phyloP scores from a whole-genome alignment of 2,113 vertebrate genomes.

The Bos indicus region DNA sequence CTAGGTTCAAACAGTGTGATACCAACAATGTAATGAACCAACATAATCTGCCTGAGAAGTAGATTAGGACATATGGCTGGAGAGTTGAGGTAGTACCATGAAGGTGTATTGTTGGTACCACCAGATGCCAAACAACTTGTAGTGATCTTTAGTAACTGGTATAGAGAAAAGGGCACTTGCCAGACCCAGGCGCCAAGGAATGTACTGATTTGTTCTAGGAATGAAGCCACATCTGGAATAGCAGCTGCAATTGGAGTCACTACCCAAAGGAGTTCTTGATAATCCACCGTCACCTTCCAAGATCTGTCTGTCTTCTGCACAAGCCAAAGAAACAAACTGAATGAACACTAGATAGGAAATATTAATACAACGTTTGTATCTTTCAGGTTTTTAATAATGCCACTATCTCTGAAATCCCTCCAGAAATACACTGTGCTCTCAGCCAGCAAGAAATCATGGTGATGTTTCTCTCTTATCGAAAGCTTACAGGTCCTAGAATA shows the following conservation, averaged over 20 bases:
- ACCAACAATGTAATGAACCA: neutral
- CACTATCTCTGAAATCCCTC: neutral
- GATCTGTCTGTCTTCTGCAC: neutral
- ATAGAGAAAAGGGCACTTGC: neutral
- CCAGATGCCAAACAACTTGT: neutral
- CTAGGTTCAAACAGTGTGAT: neutral
- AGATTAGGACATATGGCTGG: neutral
- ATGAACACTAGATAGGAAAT: neutral
- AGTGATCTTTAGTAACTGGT: neutral
- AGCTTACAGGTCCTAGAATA: neutral
- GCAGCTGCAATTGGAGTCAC: neutral
- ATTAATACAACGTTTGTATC: neutral
- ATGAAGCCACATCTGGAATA: neutral
- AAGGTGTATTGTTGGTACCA: neutral
- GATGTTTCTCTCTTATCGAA: neutral
- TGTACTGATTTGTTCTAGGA: neutral
- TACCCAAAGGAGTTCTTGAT: neutral
- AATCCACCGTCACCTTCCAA: neutral
- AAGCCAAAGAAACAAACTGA: neutral
- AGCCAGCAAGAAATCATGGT: neutral
- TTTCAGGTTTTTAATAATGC: neutral
- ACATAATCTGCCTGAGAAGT: neutral
- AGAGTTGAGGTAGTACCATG: neutral
- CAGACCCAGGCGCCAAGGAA: neutral
- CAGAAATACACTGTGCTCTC: neutral